Evolutionary conservation across 2,888 invertebrate species (phyloP).

Genomic region (Machimus atricapillus): DNA sequence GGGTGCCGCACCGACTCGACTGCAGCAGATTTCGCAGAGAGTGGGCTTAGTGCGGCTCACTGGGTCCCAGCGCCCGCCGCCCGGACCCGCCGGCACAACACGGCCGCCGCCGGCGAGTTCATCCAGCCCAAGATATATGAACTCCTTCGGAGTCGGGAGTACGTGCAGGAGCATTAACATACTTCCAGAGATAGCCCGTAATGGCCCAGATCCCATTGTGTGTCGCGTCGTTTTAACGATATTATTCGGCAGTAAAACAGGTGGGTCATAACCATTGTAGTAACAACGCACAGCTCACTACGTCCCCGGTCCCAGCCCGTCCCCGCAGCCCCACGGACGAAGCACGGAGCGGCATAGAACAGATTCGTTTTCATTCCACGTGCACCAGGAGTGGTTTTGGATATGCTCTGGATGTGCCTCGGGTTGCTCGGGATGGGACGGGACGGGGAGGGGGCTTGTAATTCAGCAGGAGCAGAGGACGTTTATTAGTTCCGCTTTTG

Average conservation of each 20-base stretch:
- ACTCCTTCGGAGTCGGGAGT: conserved; percentile 20
- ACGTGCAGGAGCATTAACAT: conserved; percentile 42
- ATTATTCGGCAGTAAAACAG: conserved; percentile 49
- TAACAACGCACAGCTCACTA: conserved; percentile 43
- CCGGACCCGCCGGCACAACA: not conserved
- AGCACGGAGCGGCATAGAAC: not conserved
- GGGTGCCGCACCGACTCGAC: conserved; percentile 1
- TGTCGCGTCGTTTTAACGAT: conserved; percentile 46
- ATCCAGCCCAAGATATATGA: conserved; percentile 35
- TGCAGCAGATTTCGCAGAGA: conserved; percentile 25
- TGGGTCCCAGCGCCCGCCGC: conserved; percentile 7
- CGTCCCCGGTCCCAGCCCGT: not conserved
- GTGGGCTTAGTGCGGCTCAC: conserved; percentile 20
- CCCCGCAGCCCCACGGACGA: not conserved
- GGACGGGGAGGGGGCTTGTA: not conserved
- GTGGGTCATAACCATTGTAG: conserved; percentile 48
- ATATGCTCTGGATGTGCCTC: not conserved
- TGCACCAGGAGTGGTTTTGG: conserved; percentile 31
- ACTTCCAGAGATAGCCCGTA: conserved; percentile 30
- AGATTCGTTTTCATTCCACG: conserved; percentile 43
- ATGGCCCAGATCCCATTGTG: conserved; percentile 35
- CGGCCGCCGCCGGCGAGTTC: conserved; percentile 2
- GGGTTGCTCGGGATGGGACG: not conserved
- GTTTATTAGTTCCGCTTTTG: conserved; percentile 39
- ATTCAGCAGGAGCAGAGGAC: conserved; percentile 28